A percentile compares a stretch with the other conserved stretches of the same genome.
These are phyloP conservation scores for Tenthredo livida DNA, from an alignment of 2,888 invertebrate genomes.

Conservation along the genomic window DNA sequence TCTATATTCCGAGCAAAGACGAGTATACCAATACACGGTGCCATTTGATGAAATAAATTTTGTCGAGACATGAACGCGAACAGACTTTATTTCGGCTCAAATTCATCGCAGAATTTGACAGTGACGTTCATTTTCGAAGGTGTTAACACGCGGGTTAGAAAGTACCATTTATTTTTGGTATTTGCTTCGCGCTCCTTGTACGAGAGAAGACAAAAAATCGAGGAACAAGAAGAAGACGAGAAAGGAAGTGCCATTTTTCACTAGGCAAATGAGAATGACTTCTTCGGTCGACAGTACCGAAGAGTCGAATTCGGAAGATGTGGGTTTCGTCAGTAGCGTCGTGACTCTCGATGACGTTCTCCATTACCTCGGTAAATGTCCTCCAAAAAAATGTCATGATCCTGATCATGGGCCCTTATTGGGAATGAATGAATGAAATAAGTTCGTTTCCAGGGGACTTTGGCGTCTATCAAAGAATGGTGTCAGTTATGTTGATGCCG, in stretches of 20 bases:
- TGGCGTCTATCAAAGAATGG: slow-evolving; percentile 71
- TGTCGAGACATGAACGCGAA: background rate
- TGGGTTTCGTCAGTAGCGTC: slow-evolving; percentile 55
- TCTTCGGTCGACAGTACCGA: background rate
- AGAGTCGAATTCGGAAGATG: background rate
- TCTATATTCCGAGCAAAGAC: background rate
- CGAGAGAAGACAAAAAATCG: too few species aligned
- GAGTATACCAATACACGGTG: background rate
- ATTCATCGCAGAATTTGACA: background rate
- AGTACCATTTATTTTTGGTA: background rate
- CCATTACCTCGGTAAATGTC: slow-evolving; percentile 61
- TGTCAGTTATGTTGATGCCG: slow-evolving; percentile 71
- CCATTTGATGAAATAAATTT: background rate
- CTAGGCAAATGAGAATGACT: background rate
- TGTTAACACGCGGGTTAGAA: background rate
- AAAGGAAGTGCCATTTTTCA: background rate
- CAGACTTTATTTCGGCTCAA: background rate
- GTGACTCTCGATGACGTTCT: slow-evolving; percentile 65
- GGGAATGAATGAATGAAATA: background rate
- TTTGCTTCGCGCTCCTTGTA: background rate
- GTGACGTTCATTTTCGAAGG: background rate
- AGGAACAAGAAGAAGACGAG: too few species aligned
- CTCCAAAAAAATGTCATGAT: background rate
- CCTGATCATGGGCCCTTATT: background rate
- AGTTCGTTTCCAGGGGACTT: slow-evolving; percentile 69